Evolutionary conservation across 2,888 invertebrate genomes (phyloP).

Genomic region (Drosophila rubida): DNA sequence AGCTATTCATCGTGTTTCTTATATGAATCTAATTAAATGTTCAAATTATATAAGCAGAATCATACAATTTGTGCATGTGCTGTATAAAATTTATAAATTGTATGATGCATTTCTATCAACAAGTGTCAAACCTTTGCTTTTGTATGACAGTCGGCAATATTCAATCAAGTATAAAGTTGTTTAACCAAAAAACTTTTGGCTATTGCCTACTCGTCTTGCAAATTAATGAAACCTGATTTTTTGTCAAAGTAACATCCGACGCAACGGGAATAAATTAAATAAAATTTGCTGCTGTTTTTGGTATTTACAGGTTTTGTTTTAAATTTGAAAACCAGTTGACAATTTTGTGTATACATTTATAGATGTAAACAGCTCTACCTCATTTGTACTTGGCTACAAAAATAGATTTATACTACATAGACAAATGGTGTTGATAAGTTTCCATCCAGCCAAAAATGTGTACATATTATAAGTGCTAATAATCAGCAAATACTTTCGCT

Average conservation of each 20-base stretch:
- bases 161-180: conserved; percentile 32
- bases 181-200: conserved; percentile 15
- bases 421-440: conserved; percentile 34
- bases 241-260: conserved; percentile 18
- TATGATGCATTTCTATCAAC: conserved; percentile 3
- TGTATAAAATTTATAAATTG: background rate
- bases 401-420: conserved; percentile 45
- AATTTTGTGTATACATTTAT: conserved; percentile 15
- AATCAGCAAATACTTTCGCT: conserved; percentile 60
- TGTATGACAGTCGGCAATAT: conserved; percentile 10
- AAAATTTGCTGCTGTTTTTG: conserved; percentile 30
- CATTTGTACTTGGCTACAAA: conserved; percentile 26
- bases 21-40: background rate
- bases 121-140: background rate
- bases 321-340: conserved; percentile 51
- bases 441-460: conserved; percentile 28
- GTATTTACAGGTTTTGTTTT: conserved; percentile 26
- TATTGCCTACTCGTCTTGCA: conserved; percentile 39
- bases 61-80: background rate
- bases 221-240: conserved; percentile 49
- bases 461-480: conserved; percentile 30
- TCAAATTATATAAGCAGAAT: background rate
- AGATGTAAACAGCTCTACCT: background rate
- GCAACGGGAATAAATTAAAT: conserved; percentile 46
- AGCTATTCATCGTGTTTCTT: background rate